phyloP scores from a whole-genome alignment of 2,113 vertebrate genomes.

The Dascyllus trimaculatus region DNA sequence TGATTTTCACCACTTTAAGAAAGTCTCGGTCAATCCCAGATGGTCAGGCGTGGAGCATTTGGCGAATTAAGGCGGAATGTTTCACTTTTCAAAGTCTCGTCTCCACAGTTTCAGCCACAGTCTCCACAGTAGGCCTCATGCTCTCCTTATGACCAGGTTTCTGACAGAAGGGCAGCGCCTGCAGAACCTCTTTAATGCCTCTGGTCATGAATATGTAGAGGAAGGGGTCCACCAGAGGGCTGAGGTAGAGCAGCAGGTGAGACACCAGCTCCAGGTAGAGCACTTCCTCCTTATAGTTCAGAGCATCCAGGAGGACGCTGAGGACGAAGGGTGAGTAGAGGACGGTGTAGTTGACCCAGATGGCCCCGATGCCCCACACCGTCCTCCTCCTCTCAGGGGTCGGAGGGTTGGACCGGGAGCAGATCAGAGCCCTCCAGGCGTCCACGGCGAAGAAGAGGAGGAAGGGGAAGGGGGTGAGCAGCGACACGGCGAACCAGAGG shows the following conservation, averaged over 20 bases:
- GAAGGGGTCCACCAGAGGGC: slow-evolving; percentile 80
- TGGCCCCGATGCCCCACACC: slow-evolving; percentile 46
- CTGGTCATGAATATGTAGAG: slow-evolving; percentile 75
- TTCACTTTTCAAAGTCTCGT: slow-evolving; percentile 55
- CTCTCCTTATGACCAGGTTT: neutral
- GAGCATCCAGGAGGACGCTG: slow-evolving; percentile 69
- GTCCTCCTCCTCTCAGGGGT: slow-evolving; percentile 62
- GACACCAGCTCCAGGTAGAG: slow-evolving; percentile 65
- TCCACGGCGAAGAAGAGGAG: slow-evolving; percentile 77
- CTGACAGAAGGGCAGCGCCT: slow-evolving; percentile 67
- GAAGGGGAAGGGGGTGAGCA: slow-evolving; percentile 75
- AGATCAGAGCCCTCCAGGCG: slow-evolving; percentile 67
- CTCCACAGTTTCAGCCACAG: slow-evolving; percentile 70
- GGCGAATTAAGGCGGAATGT: too few species aligned
- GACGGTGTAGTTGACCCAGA: slow-evolving; percentile 76
- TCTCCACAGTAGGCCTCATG: slow-evolving; percentile 42
- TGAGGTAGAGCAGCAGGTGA: slow-evolving; percentile 75
- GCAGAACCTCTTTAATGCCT: slow-evolving; percentile 67
- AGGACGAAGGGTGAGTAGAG: slow-evolving; percentile 77
- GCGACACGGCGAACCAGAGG: slow-evolving; percentile 60
- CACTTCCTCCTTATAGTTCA: slow-evolving; percentile 48
- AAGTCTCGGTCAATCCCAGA: too few species aligned
- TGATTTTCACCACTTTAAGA: too few species aligned
- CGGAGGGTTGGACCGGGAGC: slow-evolving; percentile 34
- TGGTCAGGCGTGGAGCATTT: too few species aligned